phyloP scores from a whole-genome alignment of 2,113 vertebrate species.

The Lates calcarifer region DNA sequence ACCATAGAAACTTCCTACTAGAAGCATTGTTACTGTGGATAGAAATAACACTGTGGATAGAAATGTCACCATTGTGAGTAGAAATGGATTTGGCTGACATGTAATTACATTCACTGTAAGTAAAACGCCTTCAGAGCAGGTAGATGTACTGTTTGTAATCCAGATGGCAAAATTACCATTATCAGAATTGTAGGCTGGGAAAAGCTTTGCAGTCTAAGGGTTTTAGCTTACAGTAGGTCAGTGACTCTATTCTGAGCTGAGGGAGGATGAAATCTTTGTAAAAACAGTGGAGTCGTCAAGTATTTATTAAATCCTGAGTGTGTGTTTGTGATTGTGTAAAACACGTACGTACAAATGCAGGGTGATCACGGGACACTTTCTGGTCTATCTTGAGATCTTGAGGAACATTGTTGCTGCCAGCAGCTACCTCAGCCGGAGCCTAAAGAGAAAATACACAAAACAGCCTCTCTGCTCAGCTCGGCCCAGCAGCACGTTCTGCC shows the following conservation, averaged over 20 bases:
- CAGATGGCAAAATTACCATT: background rate
- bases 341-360: background rate
- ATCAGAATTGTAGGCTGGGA: background rate
- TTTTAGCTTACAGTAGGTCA: background rate
- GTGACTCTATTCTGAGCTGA: slow-evolving; percentile 8
- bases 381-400: slow-evolving; percentile 43
- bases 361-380: slow-evolving; percentile 47
- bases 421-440: slow-evolving; percentile 44
- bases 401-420: slow-evolving; percentile 23
- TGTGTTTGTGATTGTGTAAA: slow-evolving; percentile 28
- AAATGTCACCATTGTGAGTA: background rate
- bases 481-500: slow-evolving; percentile 10
- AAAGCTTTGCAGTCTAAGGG: slow-evolving; percentile 8
- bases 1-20: background rate
- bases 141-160: slow-evolving; percentile 1
- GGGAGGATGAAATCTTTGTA: background rate
- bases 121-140: slow-evolving; percentile 4
- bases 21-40: background rate
- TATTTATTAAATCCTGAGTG: slow-evolving; percentile 26
- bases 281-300: background rate
- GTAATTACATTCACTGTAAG: slow-evolving; percentile 3
- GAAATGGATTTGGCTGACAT: background rate
- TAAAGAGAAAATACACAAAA: slow-evolving; percentile 40
- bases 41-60: background rate
- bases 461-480: slow-evolving; percentile 11